Evolutionary conservation across 2,113 vertebrate genomes (phyloP).

Genomic region (Esox niger): DNA sequence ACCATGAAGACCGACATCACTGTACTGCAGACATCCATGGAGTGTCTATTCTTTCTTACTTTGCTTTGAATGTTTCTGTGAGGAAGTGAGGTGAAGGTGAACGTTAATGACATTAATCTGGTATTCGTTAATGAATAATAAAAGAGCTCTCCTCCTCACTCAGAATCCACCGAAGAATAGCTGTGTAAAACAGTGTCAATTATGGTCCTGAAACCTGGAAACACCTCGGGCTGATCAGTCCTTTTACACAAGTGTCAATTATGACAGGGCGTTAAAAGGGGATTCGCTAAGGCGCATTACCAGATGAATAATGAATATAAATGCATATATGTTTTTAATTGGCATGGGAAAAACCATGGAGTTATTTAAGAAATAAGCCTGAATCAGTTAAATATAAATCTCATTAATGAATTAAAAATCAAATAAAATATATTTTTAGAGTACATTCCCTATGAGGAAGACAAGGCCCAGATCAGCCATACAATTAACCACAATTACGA

Average conservation of each 20-base stretch:
- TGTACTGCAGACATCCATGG: background rate
- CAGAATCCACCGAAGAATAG: conserved; percentile 5
- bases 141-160: conserved; percentile 26
- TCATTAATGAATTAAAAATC: background rate
- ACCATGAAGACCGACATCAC: background rate
- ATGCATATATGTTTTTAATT: background rate
- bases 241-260: background rate
- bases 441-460: background rate
- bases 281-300: background rate
- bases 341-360: background rate
- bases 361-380: no score
- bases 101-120: conserved; percentile 11
- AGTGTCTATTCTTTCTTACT: conserved; percentile 1
- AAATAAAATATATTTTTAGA: conserved; percentile 2
- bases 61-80: conserved; percentile 13
- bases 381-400: no score
- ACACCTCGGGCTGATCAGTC: background rate
- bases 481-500: background rate
- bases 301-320: background rate
- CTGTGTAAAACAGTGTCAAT: conserved; percentile 28
- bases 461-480: background rate
- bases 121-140: conserved; percentile 23
- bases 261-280: background rate
- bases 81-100: background rate
- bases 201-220: conserved; percentile 9